Percentiles rank a stretch among this genome's conserved stretches.
These are phyloP conservation scores for Percopsis transmontana DNA, from an alignment of 2,113 vertebrate species.

Conservation along the genomic window DNA sequence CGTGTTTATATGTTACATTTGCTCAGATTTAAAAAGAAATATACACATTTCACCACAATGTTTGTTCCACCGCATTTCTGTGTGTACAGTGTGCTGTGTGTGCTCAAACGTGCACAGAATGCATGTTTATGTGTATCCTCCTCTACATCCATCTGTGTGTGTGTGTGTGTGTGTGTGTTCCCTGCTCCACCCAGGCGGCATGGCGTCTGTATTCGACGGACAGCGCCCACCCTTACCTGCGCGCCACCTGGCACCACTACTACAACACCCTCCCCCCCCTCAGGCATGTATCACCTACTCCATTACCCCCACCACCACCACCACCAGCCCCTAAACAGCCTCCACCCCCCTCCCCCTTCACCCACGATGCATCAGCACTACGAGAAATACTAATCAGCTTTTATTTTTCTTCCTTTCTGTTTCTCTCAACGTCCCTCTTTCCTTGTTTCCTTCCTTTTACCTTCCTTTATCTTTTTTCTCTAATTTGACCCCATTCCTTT, in stretches of 20 bases:
- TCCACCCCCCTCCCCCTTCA: conserved; percentile 6
- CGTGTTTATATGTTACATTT: no score
- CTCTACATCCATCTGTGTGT: not conserved
- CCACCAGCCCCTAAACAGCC: conserved; percentile 16
- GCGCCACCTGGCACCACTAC: conserved; percentile 85
- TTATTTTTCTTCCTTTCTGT: conserved; percentile 70
- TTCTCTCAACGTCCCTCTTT: conserved; percentile 62
- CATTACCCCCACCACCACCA: not conserved
- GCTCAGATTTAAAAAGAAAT: no score
- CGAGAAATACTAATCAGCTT: conserved; percentile 82
- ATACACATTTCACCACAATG: no score
- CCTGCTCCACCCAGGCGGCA: conserved; percentile 81
- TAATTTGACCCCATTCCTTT: not conserved
- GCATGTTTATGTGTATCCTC: not conserved
- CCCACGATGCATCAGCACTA: conserved; percentile 64
- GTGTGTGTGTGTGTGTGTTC: conserved; percentile 48
- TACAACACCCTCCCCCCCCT: conserved; percentile 84
- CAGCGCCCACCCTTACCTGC: conserved; percentile 81
- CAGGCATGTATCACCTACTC: conserved; percentile 84
- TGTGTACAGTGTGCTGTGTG: no score
- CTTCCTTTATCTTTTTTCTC: not conserved
- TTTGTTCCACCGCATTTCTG: no score
- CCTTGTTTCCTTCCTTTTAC: not conserved
- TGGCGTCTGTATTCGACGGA: conserved; percentile 88
- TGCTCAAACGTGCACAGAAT: not conserved